These are phyloP conservation scores for Sander lucioperca DNA, from an alignment of 2,113 vertebrate species.

Conservation along the genomic window DNA sequence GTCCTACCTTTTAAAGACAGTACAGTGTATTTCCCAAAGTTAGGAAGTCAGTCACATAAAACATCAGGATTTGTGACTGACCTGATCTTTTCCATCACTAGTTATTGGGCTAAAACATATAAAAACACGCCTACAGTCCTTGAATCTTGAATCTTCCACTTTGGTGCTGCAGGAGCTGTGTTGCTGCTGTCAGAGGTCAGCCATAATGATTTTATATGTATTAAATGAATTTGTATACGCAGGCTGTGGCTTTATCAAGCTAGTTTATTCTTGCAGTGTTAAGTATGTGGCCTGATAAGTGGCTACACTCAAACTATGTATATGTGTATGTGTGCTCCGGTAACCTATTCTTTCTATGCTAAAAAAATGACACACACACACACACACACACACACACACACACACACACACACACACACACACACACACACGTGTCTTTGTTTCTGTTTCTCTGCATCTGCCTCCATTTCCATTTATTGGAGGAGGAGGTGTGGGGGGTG, in stretches of 20 bases:
- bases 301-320: conserved; percentile 48
- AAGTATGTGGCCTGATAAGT: conserved; percentile 53
- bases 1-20: no score
- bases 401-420: conserved; percentile 17
- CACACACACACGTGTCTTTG: conserved; percentile 50
- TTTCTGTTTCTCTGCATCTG: conserved; percentile 53
- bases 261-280: conserved; percentile 15
- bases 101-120: no score
- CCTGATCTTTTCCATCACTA: no score
- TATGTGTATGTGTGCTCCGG: not conserved
- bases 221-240: conserved; percentile 20
- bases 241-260: conserved; percentile 6
- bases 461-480: conserved; percentile 58
- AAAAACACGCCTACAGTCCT: no score
- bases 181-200: not conserved
- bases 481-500: conserved; percentile 20
- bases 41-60: no score
- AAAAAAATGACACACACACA: conserved; percentile 13
- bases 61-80: no score
- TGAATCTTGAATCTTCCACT: no score
- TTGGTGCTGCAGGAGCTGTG: no score
- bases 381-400: conserved; percentile 13
- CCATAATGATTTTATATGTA: conserved; percentile 39
- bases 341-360: conserved; percentile 29
- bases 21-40: no score